phyloP scores from a whole-genome alignment of 2,113 vertebrate species.

The Microcebus murinus region DNA sequence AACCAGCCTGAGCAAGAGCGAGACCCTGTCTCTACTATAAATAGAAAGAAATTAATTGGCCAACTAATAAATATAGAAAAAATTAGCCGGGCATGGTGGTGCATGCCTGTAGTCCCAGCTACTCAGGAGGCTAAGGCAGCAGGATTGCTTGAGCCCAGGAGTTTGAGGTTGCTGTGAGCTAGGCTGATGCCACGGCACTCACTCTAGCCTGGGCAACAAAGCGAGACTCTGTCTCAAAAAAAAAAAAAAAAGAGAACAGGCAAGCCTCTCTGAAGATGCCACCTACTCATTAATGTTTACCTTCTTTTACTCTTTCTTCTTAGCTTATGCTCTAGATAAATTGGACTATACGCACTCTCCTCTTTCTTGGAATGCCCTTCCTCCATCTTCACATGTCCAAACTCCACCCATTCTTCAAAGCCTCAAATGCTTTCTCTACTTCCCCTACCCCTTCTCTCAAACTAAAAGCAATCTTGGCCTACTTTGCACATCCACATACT shows the following conservation, averaged over 20 bases:
- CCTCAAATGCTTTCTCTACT: background rate
- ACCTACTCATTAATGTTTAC: background rate
- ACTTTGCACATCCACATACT: background rate
- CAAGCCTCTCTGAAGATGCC: background rate
- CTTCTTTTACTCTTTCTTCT: background rate
- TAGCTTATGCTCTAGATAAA: background rate
- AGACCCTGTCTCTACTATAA: too few species aligned
- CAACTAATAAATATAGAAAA: too few species aligned
- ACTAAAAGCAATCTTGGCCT: background rate
- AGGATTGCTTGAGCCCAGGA: too few species aligned
- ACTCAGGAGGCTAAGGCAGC: too few species aligned
- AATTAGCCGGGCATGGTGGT: too few species aligned
- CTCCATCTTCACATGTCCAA: background rate
- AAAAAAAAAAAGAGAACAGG: background rate
- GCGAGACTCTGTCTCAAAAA: too few species aligned
- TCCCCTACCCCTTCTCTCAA: background rate
- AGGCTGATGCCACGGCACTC: too few species aligned
- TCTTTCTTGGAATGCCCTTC: background rate
- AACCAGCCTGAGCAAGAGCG: too few species aligned
- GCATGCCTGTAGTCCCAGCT: too few species aligned
- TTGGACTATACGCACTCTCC: background rate
- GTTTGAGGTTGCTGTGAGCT: too few species aligned
- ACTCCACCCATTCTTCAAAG: background rate
- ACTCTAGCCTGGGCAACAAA: too few species aligned
- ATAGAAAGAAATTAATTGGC: too few species aligned